phyloP scores from a whole-genome alignment of 2,888 invertebrate species.

The Epirrita christyi region DNA sequence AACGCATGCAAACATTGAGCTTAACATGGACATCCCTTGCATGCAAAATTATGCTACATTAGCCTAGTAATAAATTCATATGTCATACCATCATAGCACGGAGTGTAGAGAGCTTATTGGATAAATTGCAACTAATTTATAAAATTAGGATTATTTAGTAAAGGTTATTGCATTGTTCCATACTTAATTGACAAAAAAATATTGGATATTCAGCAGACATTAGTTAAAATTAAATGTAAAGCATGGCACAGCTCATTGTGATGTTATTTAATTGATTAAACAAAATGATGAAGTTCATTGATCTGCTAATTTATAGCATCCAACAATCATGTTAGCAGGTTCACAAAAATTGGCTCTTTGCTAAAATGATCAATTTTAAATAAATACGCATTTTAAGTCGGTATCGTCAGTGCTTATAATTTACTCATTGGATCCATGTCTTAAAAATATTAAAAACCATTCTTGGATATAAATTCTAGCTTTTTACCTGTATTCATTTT shows the following conservation, averaged over 20 bases:
- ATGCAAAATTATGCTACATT: conserved; percentile 21
- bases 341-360: background rate
- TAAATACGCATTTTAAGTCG: conserved; percentile 14
- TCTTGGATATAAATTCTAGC: conserved; percentile 20
- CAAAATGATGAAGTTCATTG: background rate
- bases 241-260: conserved; percentile 27
- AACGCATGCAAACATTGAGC: conserved; percentile 17
- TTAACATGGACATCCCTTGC: conserved; percentile 20
- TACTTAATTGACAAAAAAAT: conserved; percentile 18
- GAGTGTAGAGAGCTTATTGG: conserved; percentile 28
- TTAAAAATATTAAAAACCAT: conserved; percentile 17
- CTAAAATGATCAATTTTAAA: background rate
- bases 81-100: background rate
- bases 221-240: conserved; percentile 8
- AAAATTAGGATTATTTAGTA: conserved; percentile 21
- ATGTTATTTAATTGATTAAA: conserved; percentile 6
- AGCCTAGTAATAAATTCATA: conserved; percentile 24
- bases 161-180: conserved; percentile 17
- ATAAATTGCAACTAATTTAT: conserved; percentile 18
- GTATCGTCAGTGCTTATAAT: conserved; percentile 10
- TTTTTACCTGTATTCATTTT: conserved; percentile 30
- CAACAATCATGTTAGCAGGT: background rate
- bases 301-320: background rate
- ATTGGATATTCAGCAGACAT: conserved; percentile 10
- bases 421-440: conserved; percentile 16